Evolutionary conservation across 2,888 invertebrate species (phyloP).

Genomic region (Masnerella sp.): DNA sequence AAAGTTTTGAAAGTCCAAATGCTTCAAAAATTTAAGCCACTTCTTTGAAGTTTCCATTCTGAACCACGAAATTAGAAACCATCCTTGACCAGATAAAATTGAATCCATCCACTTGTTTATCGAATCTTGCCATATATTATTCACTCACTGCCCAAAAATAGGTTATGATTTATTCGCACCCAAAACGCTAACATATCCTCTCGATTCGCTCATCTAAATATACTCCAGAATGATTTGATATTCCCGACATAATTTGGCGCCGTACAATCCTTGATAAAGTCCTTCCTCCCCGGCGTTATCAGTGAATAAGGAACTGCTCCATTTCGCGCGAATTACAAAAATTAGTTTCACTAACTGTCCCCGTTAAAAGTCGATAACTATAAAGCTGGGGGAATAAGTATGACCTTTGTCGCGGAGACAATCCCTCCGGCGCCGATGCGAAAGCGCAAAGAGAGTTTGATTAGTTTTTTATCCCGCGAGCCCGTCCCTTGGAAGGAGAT

Average conservation of each 20-base stretch:
- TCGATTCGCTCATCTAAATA: too few species aligned
- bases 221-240: slow-evolving; percentile 10
- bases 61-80: too few species aligned
- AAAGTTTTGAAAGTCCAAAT: too few species aligned
- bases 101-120: too few species aligned
- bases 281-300: slow-evolving; percentile 13
- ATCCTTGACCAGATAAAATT: too few species aligned
- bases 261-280: slow-evolving; percentile 31
- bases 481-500: slow-evolving; percentile 19
- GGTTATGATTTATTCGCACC: too few species aligned
- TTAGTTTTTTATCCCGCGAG: slow-evolving; percentile 54
- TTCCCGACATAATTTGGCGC: slow-evolving; percentile 19
- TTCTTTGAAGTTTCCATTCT: too few species aligned
- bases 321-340: slow-evolving; percentile 43
- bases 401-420: slow-evolving; percentile 48
- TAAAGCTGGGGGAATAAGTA: slow-evolving; percentile 44
- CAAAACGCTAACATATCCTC: too few species aligned
- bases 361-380: slow-evolving; percentile 49
- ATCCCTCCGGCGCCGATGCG: slow-evolving; percentile 37
- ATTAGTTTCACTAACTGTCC: slow-evolving; percentile 51
- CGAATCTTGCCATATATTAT: too few species aligned
- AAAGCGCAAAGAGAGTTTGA: slow-evolving; percentile 57
- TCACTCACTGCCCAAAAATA: too few species aligned
- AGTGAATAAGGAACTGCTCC: slow-evolving; percentile 34
- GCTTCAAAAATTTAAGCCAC: too few species aligned